These are phyloP conservation scores for Ganaspis sp. DNA, from an alignment of 1,140 invertebrate species.

Conservation along the genomic window DNA sequence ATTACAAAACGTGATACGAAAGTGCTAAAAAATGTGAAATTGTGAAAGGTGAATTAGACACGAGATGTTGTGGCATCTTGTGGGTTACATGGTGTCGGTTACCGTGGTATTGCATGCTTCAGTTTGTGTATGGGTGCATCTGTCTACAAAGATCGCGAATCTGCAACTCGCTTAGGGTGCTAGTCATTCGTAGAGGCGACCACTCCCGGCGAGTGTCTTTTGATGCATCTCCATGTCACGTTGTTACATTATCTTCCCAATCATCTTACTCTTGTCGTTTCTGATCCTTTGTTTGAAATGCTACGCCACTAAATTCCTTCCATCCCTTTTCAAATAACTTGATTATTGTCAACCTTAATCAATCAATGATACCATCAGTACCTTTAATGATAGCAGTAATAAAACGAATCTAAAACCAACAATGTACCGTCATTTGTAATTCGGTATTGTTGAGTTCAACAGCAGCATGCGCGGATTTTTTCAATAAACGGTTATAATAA, in stretches of 20 bases:
- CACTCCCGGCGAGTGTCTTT: conserved; percentile 5
- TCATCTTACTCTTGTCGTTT: not conserved
- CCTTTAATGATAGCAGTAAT: no score
- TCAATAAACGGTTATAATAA: no score
- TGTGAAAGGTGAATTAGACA: not conserved
- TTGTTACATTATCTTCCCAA: conserved; percentile 2
- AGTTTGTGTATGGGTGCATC: conserved; percentile 12
- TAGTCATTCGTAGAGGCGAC: conserved; percentile 17
- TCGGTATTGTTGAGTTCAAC: no score
- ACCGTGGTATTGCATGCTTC: not conserved
- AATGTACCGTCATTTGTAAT: no score
- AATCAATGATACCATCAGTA: no score
- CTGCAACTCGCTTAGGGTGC: not conserved
- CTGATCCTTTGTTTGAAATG: conserved; percentile 7
- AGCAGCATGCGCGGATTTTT: no score
- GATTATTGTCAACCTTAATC: no score
- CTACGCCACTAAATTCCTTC: not conserved
- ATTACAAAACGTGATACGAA: no score
- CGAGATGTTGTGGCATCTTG: not conserved
- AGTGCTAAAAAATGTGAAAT: no score
- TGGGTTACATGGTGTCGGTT: conserved; percentile 20
- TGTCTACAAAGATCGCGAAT: conserved; percentile 4
- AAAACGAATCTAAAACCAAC: no score
- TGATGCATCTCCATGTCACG: not conserved
- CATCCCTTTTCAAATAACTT: no score